A percentile compares a stretch with the other conserved stretches of the same genome.
Evolutionary conservation across 2,797 vertebrate species (phyloP).

Genomic region (Peromyscus attwateri): DNA sequence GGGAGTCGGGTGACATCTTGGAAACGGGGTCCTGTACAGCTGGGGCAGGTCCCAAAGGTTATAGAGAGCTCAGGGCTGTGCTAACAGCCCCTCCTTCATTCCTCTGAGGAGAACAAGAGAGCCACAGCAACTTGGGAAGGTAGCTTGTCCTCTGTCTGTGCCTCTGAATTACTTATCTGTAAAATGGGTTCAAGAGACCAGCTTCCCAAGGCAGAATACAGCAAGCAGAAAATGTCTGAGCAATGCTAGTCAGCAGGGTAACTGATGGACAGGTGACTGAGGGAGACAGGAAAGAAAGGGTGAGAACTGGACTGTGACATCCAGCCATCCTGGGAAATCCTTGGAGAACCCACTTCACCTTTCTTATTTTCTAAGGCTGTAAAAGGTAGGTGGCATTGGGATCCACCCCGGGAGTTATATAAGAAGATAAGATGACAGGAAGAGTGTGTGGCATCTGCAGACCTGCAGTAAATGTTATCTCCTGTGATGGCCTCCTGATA

Average conservation of each 20-base stretch:
- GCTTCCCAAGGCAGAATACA: not conserved
- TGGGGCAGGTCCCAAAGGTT: not conserved
- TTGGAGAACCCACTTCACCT: not conserved
- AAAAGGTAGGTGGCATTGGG: not conserved
- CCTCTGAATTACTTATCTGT: not conserved
- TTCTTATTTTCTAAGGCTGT: not conserved
- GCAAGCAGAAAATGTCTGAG: not conserved
- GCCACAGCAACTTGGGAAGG: not conserved
- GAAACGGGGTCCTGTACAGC: not conserved
- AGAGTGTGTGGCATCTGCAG: not conserved
- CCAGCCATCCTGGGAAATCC: not conserved
- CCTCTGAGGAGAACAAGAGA: not conserved
- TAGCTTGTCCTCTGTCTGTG: not conserved
- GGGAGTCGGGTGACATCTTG: not conserved
- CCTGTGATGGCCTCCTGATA: not conserved
- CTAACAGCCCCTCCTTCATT: not conserved
- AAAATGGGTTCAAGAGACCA: not conserved
- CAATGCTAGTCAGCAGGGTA: accelerated
- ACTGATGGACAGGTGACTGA: not conserved
- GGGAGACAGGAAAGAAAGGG: not conserved
- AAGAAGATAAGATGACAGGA: not conserved
- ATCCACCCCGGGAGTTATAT: not conserved
- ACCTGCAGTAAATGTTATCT: conserved; percentile 24
- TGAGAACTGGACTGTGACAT: not conserved
- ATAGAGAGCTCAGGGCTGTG: not conserved